Conservation (phyloP, 2,113 vertebrate genomes). For the Nestor notabilis region DNA sequence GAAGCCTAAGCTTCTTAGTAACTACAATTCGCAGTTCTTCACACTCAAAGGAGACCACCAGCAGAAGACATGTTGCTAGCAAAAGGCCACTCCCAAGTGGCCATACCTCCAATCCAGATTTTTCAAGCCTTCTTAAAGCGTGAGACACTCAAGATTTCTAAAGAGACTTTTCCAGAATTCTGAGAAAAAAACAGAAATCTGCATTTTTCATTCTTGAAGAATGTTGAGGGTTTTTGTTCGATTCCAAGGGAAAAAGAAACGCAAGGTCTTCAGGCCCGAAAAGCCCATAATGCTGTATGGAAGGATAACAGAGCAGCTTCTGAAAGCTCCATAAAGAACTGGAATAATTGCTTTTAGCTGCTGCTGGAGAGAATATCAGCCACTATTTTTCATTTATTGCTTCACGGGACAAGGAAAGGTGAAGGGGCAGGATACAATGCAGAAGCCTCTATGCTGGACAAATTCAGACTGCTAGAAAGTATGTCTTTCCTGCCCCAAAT, state of each 20-base stretch:
- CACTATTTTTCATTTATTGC: slow-evolving; percentile 44
- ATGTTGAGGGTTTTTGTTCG: neutral
- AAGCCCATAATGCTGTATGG: neutral
- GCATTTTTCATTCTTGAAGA: slow-evolving; percentile 6
- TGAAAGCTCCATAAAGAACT: slow-evolving; percentile 24
- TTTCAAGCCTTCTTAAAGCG: neutral
- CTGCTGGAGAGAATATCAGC: slow-evolving; percentile 1
- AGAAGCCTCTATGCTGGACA: slow-evolving; percentile 19
- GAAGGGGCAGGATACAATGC: slow-evolving; percentile 42
- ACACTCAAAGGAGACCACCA: neutral
- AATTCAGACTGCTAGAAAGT: slow-evolving; percentile 35
- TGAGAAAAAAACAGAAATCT: neutral
- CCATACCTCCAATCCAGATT: neutral
- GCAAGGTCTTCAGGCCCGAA: neutral
- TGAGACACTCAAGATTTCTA: neutral
- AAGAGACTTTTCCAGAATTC: neutral
- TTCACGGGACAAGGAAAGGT: slow-evolving; percentile 40
- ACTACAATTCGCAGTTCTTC: neutral
- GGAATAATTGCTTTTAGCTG: slow-evolving; percentile 48
- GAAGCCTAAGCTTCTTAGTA: neutral
- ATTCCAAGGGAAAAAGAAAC: neutral
- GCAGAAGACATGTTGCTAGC: neutral
- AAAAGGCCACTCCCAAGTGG: neutral
- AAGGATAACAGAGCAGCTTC: neutral
- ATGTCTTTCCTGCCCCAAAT: slow-evolving; percentile 25